Base-by-base conservation (phyloP, 2,888 invertebrate genomes). In the Tachina grossa region DNA sequence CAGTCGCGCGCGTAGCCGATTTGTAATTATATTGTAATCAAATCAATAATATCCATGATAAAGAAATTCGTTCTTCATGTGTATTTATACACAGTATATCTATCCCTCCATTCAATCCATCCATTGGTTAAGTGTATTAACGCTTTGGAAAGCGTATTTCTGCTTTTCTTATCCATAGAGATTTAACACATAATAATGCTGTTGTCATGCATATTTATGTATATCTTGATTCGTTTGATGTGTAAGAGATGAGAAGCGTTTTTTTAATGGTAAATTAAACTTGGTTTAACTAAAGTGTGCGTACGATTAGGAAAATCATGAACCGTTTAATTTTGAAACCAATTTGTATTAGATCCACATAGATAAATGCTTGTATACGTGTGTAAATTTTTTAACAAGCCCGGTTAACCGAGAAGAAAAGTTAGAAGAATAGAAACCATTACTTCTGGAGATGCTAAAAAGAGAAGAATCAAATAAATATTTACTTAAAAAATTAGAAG, bases 1-100 rank as follows among this genome's bases (percentile, higher is more conserved):
- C 63, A 80, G 69, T 85, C 53, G 86, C 89, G 89, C 91, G 91
- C 90, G 90, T 91, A 91, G 90, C 90, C 87, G 91, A 91, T 91
- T 81, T 89, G 89, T 91, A 91, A 91, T 91, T 91, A 91, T 91
- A 91, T 91, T 91, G 90, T 91, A 91, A 91, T 91, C 90, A 90
- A 91, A 68, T 77, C 74, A 66, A 63, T 69, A 75, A 81, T 68
- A 68, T 45, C 53, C 47, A 68, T 75, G 53, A 45, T 61, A 68
- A 81, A 68, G 66, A 57, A 41, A 72, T 61, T 61, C 31, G 57
- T 65, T 72, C 61, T 66, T 59, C 22, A 45, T 68, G 45, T 59
- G 11, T 22, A 49, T 65, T 2, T 16, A 47, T 13, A 41, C 16
- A n/a, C 10, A 39, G 22, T 39, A 3, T 69, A 55, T 53, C 69